A percentile compares a stretch with the other conserved stretches of the same genome.
Conservation (phyloP, 2,888 invertebrate genomes). For the Onthophagus sagittarius region DNA sequence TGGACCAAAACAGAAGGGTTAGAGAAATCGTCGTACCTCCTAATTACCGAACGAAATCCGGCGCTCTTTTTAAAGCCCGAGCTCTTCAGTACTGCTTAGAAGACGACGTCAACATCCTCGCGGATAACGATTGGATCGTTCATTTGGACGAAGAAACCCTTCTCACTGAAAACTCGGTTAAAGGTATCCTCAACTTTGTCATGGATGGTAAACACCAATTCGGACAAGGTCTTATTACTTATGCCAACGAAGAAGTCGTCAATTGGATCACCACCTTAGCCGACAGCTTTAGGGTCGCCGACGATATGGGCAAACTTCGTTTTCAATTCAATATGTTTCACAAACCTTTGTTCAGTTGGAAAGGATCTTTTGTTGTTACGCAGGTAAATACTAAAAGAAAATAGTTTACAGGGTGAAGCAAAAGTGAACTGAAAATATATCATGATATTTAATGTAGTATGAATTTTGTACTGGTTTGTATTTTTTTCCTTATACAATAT, state of each 20-base stretch:
- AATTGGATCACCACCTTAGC: conserved; percentile 96
- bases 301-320: conserved; percentile 95
- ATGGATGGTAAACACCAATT: conserved; percentile 91
- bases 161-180: conserved; percentile 85
- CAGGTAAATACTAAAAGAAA: conserved; percentile 58
- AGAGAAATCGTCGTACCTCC: conserved; percentile 86
- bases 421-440: no score
- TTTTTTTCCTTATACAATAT: no score
- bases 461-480: no score
- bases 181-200: conserved; percentile 91
- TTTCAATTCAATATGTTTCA: conserved; percentile 91
- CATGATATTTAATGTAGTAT: no score
- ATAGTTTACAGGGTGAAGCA: no score
- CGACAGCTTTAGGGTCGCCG: conserved; percentile 92
- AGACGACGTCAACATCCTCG: conserved; percentile 78
- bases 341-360: conserved; percentile 95
- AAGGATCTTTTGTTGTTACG: conserved; percentile 95
- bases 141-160: conserved; percentile 96
- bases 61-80: conserved; percentile 90
- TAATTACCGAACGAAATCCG: conserved; percentile 82
- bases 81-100: conserved; percentile 95
- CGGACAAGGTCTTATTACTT: conserved; percentile 93
- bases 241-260: conserved; percentile 93
- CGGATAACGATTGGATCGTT: conserved; percentile 93
- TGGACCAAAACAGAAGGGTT: conserved; percentile 75